Base-by-base conservation (phyloP, 2,797 vertebrate species). In the Myoxocephalus aenaeus region DNA sequence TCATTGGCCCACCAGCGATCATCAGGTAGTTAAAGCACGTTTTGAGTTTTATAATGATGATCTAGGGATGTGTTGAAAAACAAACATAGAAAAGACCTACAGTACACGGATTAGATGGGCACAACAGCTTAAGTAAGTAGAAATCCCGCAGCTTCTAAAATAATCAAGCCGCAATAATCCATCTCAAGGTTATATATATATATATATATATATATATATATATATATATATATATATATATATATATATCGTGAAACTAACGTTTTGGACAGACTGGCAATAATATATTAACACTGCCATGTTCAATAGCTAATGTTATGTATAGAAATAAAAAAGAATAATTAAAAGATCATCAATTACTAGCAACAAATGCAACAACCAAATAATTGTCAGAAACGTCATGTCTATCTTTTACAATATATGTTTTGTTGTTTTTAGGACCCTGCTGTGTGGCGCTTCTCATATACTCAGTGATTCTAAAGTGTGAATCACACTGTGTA, bases 1-100 rank as follows among this genome's bases (percentile, higher is more conserved):
- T 84, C 92, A 88, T 81, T 94, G 92, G 29, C 77, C 90, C 42
- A 58, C 38, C 29, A 91, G 34, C 90, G 92, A 95, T 89, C 22
- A 88, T 92, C 92, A 96, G 96, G 96, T 96, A 89, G 38, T 44
- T 54, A 36, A 12, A 63, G 8, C 9, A 77, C 18, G 29, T 20
- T 46, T 32, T 68, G 0, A 53, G 18, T 63, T 10, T 40, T 63
- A 70, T 36, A 6, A 72, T 18, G 13, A 38, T 53, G 14, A 57
- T 54, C 2, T 22, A n/a, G 38, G 7, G 32, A 27, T 50, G 20
- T 64, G 44, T 12, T 29, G 0, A 8, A 5, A 25, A 53, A 71
- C 4, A 53, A 44, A 6, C 5, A 18, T 32, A 36, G 0, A 29
- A 1, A 2, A 59, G 15, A 57, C 17, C 53, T 15, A 15, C 22